Conservation (phyloP, 2,113 vertebrate species). For the Hystrix brachyura region DNA sequence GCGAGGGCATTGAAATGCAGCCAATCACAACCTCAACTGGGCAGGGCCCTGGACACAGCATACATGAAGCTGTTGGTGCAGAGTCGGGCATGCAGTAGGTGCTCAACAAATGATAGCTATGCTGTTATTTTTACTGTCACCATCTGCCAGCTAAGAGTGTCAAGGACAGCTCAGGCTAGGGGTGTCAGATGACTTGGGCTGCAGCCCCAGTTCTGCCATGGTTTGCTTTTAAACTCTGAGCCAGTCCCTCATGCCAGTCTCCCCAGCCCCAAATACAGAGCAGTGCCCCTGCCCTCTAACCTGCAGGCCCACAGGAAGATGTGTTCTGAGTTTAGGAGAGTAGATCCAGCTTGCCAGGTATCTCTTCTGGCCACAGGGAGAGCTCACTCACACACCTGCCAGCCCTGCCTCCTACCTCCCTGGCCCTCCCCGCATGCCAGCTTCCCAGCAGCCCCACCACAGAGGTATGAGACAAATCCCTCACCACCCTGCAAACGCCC, state of each 20-base stretch:
- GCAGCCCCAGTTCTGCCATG: background rate
- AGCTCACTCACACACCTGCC: background rate
- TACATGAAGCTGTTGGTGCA: background rate
- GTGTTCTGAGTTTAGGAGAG: background rate
- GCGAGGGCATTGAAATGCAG: background rate
- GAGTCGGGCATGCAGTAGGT: background rate
- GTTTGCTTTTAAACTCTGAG: background rate
- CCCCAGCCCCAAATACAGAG: background rate
- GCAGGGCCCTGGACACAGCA: background rate
- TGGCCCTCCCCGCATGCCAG: background rate
- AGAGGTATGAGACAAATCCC: background rate
- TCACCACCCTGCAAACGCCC: background rate
- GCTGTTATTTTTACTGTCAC: constrained; percentile 1
- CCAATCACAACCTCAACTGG: background rate
- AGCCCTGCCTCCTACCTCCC: background rate
- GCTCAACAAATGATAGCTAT: background rate
- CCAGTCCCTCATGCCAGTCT: background rate
- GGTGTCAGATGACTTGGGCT: background rate
- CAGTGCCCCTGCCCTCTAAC: background rate
- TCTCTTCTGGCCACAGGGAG: constrained; percentile 31
- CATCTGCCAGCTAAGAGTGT: background rate
- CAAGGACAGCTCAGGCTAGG: background rate
- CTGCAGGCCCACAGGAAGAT: background rate
- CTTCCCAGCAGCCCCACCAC: background rate
- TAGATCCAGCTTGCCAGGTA: background rate